A percentile compares a stretch with the other conserved stretches of the same genome.
phyloP scores from a whole-genome alignment of 2,888 invertebrate genomes.

The Phania funesta region DNA sequence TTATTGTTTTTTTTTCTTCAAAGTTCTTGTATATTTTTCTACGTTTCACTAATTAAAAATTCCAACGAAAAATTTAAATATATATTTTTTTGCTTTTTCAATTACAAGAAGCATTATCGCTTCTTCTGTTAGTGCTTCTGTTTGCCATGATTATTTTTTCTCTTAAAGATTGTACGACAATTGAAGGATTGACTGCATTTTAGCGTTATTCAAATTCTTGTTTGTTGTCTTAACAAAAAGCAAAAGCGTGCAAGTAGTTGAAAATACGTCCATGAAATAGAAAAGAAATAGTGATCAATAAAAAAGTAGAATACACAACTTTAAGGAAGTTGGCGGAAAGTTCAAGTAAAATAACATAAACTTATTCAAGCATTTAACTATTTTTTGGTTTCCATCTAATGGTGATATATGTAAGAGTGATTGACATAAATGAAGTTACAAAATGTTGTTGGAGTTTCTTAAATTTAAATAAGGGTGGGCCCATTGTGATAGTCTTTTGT shows the following conservation, averaged over 20 bases:
- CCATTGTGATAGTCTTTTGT: too few species aligned
- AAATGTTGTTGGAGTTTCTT: not conserved
- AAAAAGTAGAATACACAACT: constrained; percentile 4
- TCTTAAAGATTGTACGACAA: constrained; percentile 15
- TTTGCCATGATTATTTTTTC: constrained; percentile 8
- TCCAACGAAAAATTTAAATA: constrained; percentile 67
- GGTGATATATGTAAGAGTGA: not conserved
- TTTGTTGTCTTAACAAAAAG: constrained; percentile 43
- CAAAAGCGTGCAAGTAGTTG: not conserved
- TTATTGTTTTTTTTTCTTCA: not conserved
- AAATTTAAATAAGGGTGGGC: not conserved
- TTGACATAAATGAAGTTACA: constrained; percentile 2
- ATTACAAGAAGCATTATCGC: not conserved
- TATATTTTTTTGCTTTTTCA: constrained; percentile 19
- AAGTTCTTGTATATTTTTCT: constrained; percentile 30
- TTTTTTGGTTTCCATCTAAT: constrained; percentile 34
- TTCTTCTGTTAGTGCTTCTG: constrained; percentile 6
- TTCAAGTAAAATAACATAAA: constrained; percentile 48
- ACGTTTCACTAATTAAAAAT: constrained; percentile 77
- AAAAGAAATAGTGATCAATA: constrained; percentile 42
- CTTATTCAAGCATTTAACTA: constrained; percentile 61
- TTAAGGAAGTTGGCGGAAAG: constrained; percentile 1
- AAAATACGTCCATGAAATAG: constrained; percentile 29
- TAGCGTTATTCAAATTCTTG: constrained; percentile 56
- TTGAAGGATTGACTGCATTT: constrained; percentile 41